These are phyloP conservation scores for Myripristis murdjan DNA, from an alignment of 2,797 vertebrate species.

Conservation along the genomic window DNA sequence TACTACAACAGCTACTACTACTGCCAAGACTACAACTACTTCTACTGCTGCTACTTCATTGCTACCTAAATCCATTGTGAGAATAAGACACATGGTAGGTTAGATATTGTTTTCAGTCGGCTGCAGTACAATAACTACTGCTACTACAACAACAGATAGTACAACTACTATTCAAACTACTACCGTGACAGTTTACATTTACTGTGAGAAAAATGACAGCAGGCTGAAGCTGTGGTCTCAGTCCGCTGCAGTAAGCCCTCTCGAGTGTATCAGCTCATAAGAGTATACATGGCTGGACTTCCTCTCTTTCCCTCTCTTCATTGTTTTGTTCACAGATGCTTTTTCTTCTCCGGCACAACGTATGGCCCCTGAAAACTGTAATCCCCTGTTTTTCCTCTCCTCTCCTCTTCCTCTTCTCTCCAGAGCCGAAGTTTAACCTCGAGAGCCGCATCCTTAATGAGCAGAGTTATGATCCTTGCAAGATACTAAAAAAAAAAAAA, in stretches of 20 bases:
- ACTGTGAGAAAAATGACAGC: too few species aligned
- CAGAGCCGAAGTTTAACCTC: background rate
- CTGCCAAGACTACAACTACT: too few species aligned
- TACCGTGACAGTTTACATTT: too few species aligned
- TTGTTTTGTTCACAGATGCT: background rate
- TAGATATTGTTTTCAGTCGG: too few species aligned
- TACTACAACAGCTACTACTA: too few species aligned
- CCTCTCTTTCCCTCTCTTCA: background rate
- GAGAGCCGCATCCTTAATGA: background rate
- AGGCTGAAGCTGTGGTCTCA: too few species aligned
- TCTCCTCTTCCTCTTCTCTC: background rate
- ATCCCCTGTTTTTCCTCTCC: background rate
- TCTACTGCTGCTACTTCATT: too few species aligned
- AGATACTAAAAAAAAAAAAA: slow-evolving; percentile 23
- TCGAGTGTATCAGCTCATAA: background rate
- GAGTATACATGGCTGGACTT: background rate
- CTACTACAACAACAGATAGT: too few species aligned
- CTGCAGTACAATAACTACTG: too few species aligned
- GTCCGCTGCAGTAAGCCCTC: background rate
- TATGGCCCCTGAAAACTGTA: background rate
- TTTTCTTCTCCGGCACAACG: background rate
- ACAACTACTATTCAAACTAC: too few species aligned
- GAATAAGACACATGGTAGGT: too few species aligned
- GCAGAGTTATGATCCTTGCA: slow-evolving; percentile 21
- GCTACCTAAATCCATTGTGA: too few species aligned